Conservation (phyloP, 2,113 vertebrate species). For the Xerus inauris region DNA sequence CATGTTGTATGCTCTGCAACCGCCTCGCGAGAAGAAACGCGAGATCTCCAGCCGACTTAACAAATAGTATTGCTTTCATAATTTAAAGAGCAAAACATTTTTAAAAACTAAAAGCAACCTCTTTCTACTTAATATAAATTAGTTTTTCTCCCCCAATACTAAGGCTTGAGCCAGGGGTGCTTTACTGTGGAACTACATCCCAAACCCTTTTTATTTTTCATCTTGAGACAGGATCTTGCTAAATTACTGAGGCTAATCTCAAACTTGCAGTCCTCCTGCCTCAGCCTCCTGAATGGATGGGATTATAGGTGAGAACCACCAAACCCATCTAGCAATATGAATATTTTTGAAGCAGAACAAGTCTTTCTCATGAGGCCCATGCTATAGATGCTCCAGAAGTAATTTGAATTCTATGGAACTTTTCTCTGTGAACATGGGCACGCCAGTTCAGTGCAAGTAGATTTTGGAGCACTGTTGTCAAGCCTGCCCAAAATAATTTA, state of each 20-base stretch:
- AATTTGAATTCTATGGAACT: background rate
- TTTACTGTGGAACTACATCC: too few species aligned
- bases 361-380: background rate
- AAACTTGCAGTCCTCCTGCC: too few species aligned
- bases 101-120: background rate
- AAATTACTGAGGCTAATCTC: too few species aligned
- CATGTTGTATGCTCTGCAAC: too few species aligned
- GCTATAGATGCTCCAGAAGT: background rate
- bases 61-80: conserved; percentile 21
- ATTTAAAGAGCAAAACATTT: conserved; percentile 29
- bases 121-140: conserved; percentile 2
- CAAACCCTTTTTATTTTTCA: too few species aligned
- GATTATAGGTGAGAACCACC: too few species aligned
- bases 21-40: too few species aligned
- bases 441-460: background rate
- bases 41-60: too few species aligned
- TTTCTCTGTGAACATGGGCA: background rate
- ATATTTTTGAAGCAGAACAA: conserved; percentile 16
- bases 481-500: background rate
- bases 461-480: background rate
- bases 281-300: too few species aligned
- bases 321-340: background rate
- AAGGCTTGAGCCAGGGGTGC: too few species aligned
- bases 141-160: too few species aligned
- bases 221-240: too few species aligned